Evolutionary conservation across 1,140 invertebrate species (phyloP).

Genomic region (Planococcus citri): DNA sequence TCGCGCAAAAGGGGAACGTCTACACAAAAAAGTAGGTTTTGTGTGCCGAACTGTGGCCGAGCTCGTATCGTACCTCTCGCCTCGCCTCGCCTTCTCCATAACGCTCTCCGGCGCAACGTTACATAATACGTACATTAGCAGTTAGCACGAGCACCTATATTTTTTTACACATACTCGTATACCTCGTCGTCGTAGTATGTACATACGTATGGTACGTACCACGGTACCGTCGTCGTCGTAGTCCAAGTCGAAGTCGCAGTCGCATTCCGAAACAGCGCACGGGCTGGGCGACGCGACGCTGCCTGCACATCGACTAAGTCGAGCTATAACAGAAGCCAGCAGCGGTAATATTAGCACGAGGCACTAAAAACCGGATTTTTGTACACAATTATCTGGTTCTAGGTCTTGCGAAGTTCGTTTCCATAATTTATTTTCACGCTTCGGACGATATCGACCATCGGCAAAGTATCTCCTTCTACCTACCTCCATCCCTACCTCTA

Average conservation of each 20-base stretch:
- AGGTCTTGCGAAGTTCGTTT: conserved; percentile 3
- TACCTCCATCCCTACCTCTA: too few relatives aligned
- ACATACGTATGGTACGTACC: too few relatives aligned
- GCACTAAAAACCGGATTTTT: neutral
- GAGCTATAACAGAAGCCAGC: neutral
- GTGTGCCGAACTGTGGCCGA: neutral
- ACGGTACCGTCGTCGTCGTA: too few relatives aligned
- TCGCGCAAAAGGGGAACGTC: neutral
- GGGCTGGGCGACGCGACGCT: neutral
- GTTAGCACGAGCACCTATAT: neutral
- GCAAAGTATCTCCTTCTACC: too few relatives aligned
- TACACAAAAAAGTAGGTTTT: neutral
- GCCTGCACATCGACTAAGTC: neutral
- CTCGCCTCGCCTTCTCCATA: neutral
- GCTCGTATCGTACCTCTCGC: too few relatives aligned
- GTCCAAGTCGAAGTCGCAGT: too few relatives aligned
- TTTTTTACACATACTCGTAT: too few relatives aligned
- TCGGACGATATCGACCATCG: neutral
- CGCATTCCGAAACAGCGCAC: neutral
- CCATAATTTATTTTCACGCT: neutral
- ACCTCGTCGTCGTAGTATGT: too few relatives aligned
- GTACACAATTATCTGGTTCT: neutral
- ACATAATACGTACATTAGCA: too few relatives aligned
- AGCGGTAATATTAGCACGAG: conserved; percentile 6
- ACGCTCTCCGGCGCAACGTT: too few relatives aligned